Percentiles rank a stretch among this genome's conserved stretches.
phyloP scores from a whole-genome alignment of 1,140 invertebrate genomes.

The Drosophila pandora region DNA sequence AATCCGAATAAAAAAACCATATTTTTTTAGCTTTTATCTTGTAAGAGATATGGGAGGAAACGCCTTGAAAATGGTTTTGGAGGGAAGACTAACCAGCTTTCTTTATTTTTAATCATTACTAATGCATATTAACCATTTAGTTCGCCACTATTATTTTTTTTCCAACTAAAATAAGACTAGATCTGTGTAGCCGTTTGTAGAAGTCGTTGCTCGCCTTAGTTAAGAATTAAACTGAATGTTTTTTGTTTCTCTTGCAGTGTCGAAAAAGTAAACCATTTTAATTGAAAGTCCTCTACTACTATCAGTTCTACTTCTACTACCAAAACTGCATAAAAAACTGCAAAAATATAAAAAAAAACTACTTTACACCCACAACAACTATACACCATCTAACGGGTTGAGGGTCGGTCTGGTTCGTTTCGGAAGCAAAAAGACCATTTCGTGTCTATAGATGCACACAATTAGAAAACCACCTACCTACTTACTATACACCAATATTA shows the following conservation, averaged over 20 bases:
- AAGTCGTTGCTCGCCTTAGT: slow-evolving; percentile 13
- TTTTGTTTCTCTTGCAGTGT: slow-evolving; percentile 78
- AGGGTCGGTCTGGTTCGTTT: slow-evolving; percentile 31
- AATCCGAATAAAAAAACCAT: slow-evolving; percentile 7
- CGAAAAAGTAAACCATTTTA: slow-evolving; percentile 77
- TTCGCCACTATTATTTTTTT: neutral
- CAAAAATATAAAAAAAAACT: slow-evolving; percentile 15
- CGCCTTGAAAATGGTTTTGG: neutral
- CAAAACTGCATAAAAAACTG: slow-evolving; percentile 12
- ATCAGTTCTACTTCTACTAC: slow-evolving; percentile 42
- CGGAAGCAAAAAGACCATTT: slow-evolving; percentile 31
- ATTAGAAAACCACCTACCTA: slow-evolving; percentile 45
- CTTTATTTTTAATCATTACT: neutral
- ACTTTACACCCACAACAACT: slow-evolving; percentile 49
- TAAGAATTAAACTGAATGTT: slow-evolving; percentile 65
- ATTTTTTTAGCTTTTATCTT: neutral
- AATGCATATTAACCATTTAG: neutral
- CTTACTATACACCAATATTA: slow-evolving; percentile 10
- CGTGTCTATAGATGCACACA: slow-evolving; percentile 39
- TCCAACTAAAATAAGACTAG: neutral
- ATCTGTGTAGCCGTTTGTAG: neutral
- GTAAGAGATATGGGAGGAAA: too few relatives aligned
- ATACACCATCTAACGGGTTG: slow-evolving; percentile 40
- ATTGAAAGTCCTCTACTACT: slow-evolving; percentile 46
- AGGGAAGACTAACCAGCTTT: too few relatives aligned